Base-by-base conservation (phyloP, 2,797 vertebrate species). In the Tachyglossus aculeatus region DNA sequence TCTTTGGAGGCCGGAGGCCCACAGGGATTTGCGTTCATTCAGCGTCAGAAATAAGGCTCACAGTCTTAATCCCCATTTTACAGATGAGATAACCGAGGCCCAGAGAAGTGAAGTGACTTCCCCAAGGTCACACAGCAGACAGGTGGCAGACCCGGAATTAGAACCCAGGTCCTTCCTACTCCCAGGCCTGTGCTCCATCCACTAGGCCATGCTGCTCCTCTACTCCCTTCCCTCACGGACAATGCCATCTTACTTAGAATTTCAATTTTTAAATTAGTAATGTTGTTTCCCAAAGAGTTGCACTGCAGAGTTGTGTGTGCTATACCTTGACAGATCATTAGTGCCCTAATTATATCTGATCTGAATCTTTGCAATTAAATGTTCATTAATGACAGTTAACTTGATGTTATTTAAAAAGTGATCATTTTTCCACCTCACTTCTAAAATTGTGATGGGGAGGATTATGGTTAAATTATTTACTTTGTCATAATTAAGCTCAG, bases 301-400 rank as follows among this genome's bases (percentile, higher is more conserved):
- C 57, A 80, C 39, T 81, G 78, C 67, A 62, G 86, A 72, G 22
- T 80, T 88, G 41, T 36, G 51, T 72, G 82, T 89, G 41, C 77
- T 74, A 83, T 13, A 65, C 65, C 85, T 88, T 86, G 84, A 85
- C 54, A 83, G 43, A 77, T 80, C 66, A 86, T 84, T 89, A 89
- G 40, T 15, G 87, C 71, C 74, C 25, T 78, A 90, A 92, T 88
- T 87, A 81, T 73, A 84, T 36, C n/a, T 79, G 84, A 83, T 85
- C 67, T 74, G 65, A 88, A 89, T 78, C 51, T 78, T 9, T 2
- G 29, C 66, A 56, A 70, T 81, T 86, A 85, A 85, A 69, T 78
- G 83, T 34, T 84, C 67, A 82, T 86, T 88, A 88, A 87, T 83
- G 65, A 74, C 37, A 84, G 57, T 56, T 84, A 88, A 81, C 84